phyloP scores from a whole-genome alignment of 2,888 invertebrate species.

The Tipula lateralis region DNA sequence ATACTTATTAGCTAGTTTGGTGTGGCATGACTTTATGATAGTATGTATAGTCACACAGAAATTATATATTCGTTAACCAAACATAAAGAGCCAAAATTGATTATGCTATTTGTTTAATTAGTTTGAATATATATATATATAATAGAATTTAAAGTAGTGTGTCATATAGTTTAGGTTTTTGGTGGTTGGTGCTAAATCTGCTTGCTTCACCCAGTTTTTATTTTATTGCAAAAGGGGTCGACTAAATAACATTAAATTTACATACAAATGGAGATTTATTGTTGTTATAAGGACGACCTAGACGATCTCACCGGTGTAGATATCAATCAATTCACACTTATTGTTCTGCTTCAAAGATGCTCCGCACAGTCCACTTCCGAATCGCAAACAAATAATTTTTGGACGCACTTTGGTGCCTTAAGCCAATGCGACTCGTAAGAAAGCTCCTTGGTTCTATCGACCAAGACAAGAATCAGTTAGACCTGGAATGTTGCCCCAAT shows the following conservation, averaged over 20 bases:
- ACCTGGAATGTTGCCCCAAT: too few species aligned
- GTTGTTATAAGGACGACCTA: too few species aligned
- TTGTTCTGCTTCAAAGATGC: too few species aligned
- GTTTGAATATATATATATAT: not conserved
- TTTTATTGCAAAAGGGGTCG: not conserved
- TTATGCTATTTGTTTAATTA: conserved; percentile 14
- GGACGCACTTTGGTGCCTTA: too few species aligned
- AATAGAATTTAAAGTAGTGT: not conserved
- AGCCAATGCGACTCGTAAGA: too few species aligned
- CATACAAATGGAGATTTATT: not conserved
- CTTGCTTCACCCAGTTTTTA: not conserved
- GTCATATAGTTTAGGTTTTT: not conserved
- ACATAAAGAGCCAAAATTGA: not conserved
- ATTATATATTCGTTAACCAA: not conserved
- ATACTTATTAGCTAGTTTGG: not conserved
- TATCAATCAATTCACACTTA: too few species aligned
- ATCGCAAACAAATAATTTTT: too few species aligned
- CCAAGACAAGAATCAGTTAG: too few species aligned
- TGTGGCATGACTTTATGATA: not conserved
- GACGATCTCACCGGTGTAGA: too few species aligned
- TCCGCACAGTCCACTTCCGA: too few species aligned
- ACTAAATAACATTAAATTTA: not conserved
- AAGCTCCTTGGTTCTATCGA: too few species aligned
- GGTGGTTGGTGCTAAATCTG: not conserved
- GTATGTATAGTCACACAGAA: not conserved